Conservation (phyloP, 2,113 vertebrate genomes). For the Ceyx melanurus region DNA sequence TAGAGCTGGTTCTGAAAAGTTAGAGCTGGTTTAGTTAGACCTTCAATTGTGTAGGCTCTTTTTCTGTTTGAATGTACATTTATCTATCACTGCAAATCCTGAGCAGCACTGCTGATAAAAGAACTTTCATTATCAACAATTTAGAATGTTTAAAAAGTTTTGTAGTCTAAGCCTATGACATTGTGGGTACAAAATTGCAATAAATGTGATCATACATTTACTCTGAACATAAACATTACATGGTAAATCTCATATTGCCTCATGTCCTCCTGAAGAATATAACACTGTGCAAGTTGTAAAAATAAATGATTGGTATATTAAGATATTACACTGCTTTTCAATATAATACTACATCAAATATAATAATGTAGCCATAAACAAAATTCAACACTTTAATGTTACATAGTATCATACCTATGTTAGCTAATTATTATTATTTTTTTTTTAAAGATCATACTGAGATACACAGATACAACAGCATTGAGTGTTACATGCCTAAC, state of each 20-base stretch:
- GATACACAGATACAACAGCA: background rate
- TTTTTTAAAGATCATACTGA: background rate
- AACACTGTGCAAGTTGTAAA: background rate
- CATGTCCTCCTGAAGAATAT: background rate
- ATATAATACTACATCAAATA: background rate
- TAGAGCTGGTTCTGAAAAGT: background rate
- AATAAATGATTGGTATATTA: background rate
- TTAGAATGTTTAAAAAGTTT: background rate
- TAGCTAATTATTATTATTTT: background rate
- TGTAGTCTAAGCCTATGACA: background rate
- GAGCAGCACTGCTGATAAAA: background rate
- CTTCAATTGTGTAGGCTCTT: background rate
- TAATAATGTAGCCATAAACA: background rate
- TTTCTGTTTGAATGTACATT: background rate
- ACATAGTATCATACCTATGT: background rate
- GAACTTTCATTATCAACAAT: background rate
- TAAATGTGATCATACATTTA: background rate
- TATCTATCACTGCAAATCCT: background rate
- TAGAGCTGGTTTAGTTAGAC: background rate
- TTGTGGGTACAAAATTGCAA: background rate
- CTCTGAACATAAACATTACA: background rate
- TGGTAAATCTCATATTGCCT: background rate
- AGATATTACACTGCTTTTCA: background rate
- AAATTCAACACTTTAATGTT: background rate
- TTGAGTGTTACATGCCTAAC: background rate